Conservation (phyloP, 2,113 vertebrate genomes). For the Ptychochromis oligacanthus region DNA sequence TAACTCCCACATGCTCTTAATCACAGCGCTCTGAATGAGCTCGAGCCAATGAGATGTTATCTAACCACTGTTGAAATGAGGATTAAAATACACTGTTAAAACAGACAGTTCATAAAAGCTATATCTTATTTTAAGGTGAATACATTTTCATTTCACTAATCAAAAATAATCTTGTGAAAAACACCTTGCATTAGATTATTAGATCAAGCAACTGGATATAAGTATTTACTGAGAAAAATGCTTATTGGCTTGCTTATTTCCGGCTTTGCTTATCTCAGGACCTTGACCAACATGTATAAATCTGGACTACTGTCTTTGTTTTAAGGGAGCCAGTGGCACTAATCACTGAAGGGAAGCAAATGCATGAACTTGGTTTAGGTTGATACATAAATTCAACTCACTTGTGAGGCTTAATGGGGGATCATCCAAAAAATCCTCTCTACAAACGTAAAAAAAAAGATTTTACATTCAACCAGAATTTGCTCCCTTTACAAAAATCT, state of each 20-base stretch:
- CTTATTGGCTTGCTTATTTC: neutral
- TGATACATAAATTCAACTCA: too few species aligned
- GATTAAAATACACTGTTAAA: neutral
- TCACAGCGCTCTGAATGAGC: neutral
- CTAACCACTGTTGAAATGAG: neutral
- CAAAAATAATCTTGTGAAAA: neutral
- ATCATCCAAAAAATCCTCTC: neutral
- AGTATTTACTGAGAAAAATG: neutral
- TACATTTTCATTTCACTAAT: too few species aligned
- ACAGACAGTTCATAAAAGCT: neutral
- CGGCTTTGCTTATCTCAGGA: neutral
- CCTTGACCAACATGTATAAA: neutral
- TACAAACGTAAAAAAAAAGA: neutral
- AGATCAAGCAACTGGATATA: neutral
- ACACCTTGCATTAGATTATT: neutral
- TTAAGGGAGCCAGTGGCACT: neutral
- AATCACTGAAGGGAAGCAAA: neutral
- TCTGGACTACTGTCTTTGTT: neutral
- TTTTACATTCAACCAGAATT: neutral
- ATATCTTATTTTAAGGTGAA: neutral
- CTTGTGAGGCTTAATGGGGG: too few species aligned
- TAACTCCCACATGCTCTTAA: slow-evolving; percentile 11
- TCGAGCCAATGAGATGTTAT: neutral
- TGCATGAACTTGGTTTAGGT: neutral
- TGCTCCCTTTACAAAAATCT: too few species aligned